These are phyloP conservation scores for Mythimna albipuncta DNA, from an alignment of 2,888 invertebrate genomes.

Conservation along the genomic window DNA sequence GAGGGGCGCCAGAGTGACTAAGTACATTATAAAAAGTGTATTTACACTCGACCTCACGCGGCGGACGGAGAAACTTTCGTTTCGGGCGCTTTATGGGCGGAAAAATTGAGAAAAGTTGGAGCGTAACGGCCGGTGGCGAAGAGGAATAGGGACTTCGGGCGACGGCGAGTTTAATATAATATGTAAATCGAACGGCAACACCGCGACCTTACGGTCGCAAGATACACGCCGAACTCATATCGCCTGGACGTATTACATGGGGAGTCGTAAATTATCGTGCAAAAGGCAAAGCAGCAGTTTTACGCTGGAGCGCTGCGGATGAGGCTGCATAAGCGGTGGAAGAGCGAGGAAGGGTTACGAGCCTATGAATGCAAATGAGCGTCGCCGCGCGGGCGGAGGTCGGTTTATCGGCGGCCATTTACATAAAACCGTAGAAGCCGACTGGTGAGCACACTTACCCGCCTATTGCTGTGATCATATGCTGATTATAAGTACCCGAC, in stretches of 20 bases:
- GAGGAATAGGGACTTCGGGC: constrained; percentile 80
- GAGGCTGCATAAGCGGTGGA: constrained; percentile 82
- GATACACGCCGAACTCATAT: constrained; percentile 86
- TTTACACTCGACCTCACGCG: constrained; percentile 89
- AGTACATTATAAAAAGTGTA: constrained; percentile 90
- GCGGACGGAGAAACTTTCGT: constrained; percentile 87
- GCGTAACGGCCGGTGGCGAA: constrained; percentile 89
- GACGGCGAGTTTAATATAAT: constrained; percentile 89
- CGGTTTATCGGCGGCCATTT: constrained; percentile 88
- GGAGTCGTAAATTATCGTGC: constrained; percentile 89
- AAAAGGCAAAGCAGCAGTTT: constrained; percentile 87
- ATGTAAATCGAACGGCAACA: constrained; percentile 89
- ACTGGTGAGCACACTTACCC: constrained; percentile 80
- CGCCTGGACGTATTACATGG: constrained; percentile 87
- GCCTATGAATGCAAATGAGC: constrained; percentile 91
- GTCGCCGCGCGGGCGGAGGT: constrained; percentile 81
- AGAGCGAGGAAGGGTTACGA: constrained; percentile 88
- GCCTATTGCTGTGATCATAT: constrained; percentile 79
- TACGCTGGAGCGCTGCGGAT: constrained; percentile 78
- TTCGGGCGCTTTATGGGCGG: constrained; percentile 89
- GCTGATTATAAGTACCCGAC: constrained; percentile 77
- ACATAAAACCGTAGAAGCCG: constrained; percentile 86
- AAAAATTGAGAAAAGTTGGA: constrained; percentile 90
- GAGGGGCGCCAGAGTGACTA: constrained; percentile 84
- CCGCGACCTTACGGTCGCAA: constrained; percentile 84